Conservation (phyloP, 1,140 invertebrate genomes). For the Thalassaphorura encarpata region DNA sequence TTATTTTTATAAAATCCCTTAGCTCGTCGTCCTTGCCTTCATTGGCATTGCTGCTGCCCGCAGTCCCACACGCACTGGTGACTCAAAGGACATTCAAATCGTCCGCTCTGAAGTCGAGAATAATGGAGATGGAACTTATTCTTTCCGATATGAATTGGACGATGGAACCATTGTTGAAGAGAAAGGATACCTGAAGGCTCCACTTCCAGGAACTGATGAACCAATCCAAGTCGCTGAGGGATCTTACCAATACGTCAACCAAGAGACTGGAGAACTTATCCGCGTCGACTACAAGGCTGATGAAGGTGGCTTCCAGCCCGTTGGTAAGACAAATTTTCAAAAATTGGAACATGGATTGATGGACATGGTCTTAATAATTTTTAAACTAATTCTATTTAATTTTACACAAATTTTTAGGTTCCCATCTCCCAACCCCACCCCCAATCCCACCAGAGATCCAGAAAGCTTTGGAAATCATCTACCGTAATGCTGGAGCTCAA, state of each 20-base stretch:
- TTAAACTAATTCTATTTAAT: too few relatives aligned
- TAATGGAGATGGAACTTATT: constrained; percentile 24
- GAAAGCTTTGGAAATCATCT: constrained; percentile 65
- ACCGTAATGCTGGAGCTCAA: constrained; percentile 1
- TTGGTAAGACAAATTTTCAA: too few relatives aligned
- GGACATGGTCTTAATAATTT: too few relatives aligned
- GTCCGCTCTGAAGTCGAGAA: constrained; percentile 24
- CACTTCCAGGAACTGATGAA: constrained; percentile 10
- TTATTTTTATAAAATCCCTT: too few relatives aligned
- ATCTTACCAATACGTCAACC: constrained; percentile 10
- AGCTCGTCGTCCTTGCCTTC: neutral
- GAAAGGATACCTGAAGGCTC: constrained; percentile 21
- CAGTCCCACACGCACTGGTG: neutral
- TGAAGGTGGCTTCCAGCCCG: constrained; percentile 22
- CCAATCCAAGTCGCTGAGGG: constrained; percentile 25
- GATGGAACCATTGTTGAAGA: constrained; percentile 22
- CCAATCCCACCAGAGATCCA: constrained; percentile 41
- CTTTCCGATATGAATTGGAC: constrained; percentile 17
- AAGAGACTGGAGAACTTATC: constrained; percentile 16
- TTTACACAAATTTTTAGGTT: constrained; percentile 36
- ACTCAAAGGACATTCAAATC: constrained; percentile 12
- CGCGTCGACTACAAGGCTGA: constrained; percentile 17
- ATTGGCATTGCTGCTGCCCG: neutral
- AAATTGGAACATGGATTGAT: too few relatives aligned
- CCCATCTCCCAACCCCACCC: constrained; percentile 42